Evolutionary conservation across 2,888 invertebrate genomes (phyloP), one percentile per base, ranked within the genome.

Genomic region (Campoplex capitator): DNA sequence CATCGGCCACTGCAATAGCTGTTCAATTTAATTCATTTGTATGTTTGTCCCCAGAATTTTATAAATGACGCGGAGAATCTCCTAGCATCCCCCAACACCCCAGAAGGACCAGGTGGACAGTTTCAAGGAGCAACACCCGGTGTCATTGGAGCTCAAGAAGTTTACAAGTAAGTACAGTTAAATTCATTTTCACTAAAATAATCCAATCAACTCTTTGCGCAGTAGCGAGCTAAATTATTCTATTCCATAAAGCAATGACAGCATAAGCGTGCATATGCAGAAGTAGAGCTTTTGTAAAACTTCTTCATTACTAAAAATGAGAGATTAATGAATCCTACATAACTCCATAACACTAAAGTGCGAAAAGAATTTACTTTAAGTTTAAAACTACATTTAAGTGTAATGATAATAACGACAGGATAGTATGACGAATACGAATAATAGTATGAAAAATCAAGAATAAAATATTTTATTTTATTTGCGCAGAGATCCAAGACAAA

Each of bases 71-170:
- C 98, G 88, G 97, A 97, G 94, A 96, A 95, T 90, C 96, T 98
- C 96, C 95, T 98, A 93, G 96, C 97, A 92, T 97, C 97, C 91
- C 97, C 97, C 82, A 96, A 96, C 89, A 97, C 97, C 70, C 97
- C 97, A 7, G 96, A 96, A 89, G 95, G 96, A 77, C 95, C 96
- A 79, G 95, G 93, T 86, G 94, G 93, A 86, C 93, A 91, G 88
- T 95, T 94, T 91, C 93, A 95, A 88, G 95, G 95, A 90, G 97
- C 97, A 92, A 99, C 99, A 85, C 99, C 99, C 38, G 98, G 98
- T 89, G 99, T 99, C 81, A 99, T 99, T 93, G 99, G 99, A 90
- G 98, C 99, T 85, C 99, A 99, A 95, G 99, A 99, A 95, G 98
- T 99, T 80, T 99, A 99, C 95, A 96, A 97, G 97, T 97, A 93